These are phyloP conservation scores for Drosophila borborema DNA, from an alignment of 2,888 invertebrate genomes.

Conservation along the genomic window DNA sequence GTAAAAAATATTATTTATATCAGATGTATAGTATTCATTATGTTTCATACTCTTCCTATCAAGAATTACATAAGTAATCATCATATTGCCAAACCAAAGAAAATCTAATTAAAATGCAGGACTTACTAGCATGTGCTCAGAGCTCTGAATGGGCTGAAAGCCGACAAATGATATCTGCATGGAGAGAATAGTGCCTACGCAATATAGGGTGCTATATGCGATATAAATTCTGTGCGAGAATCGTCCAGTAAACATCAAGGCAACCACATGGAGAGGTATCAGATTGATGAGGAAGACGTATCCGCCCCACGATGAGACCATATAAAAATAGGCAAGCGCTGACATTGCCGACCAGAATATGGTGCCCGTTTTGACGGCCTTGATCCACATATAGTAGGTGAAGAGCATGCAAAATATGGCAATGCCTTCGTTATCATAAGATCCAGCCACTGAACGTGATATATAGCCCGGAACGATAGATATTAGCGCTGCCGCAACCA, in stretches of 20 bases:
- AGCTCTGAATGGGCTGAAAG: constrained; percentile 99
- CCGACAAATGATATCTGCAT: constrained; percentile 99
- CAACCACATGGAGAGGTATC: constrained; percentile 98
- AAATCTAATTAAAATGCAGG: constrained; percentile 20
- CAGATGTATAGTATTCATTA: constrained; percentile 81
- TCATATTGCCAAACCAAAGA: constrained; percentile 88
- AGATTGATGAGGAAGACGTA: constrained; percentile 99
- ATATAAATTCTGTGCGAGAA: constrained; percentile 96
- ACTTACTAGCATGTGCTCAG: constrained; percentile 94
- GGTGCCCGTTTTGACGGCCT: constrained; percentile 98
- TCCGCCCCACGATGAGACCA: constrained; percentile 99
- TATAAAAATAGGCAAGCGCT: constrained; percentile 99
- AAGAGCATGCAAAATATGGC: constrained; percentile 96
- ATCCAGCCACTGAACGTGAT: constrained; percentile 99
- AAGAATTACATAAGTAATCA: constrained; percentile 68
- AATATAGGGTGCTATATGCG: constrained; percentile 98
- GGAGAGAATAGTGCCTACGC: constrained; percentile 97
- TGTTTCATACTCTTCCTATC: constrained; percentile 85
- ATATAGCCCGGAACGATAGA: constrained; percentile 99
- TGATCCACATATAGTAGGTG: constrained; percentile 99
- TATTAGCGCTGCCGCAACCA: constrained; percentile 99
- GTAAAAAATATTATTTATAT: constrained; percentile 19
- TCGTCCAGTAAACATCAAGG: constrained; percentile 96
- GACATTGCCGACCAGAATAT: constrained; percentile 98
- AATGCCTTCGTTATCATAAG: constrained; percentile 99